phyloP scores from a whole-genome alignment of 1,140 invertebrate genomes.

The Chlorops oryzae region DNA sequence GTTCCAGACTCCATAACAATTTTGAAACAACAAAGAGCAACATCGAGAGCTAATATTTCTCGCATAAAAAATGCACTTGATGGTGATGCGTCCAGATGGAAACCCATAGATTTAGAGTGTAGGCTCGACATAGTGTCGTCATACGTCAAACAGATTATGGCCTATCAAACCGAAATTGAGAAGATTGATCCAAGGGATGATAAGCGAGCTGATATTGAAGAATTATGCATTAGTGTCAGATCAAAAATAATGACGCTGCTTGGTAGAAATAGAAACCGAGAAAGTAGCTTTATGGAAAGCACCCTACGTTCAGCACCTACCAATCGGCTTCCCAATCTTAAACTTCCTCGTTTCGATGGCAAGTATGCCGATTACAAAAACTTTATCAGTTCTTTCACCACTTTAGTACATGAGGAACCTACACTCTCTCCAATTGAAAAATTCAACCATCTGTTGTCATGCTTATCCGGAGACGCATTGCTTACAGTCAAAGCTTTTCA shows the following conservation, averaged over 20 bases:
- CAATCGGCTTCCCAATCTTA: conserved; percentile 5
- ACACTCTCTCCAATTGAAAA: conserved; percentile 10
- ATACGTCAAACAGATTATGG: background rate
- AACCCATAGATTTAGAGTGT: conserved; percentile 2
- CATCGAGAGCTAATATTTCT: background rate
- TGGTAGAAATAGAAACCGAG: background rate
- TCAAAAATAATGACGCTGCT: background rate
- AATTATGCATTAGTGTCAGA: background rate
- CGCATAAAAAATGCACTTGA: background rate
- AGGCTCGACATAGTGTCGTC: background rate
- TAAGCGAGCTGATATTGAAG: background rate
- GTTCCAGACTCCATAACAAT: no score
- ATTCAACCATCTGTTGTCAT: conserved; percentile 14
- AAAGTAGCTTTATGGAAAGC: no score
- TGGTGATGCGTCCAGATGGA: no score
- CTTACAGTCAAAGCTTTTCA: conserved; percentile 10
- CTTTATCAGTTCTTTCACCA: conserved; percentile 1
- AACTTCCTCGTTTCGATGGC: conserved; percentile 1
- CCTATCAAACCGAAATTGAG: background rate
- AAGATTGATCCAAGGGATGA: background rate
- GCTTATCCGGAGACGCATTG: no score
- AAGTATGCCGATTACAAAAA: conserved; percentile 8
- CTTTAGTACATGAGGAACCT: conserved; percentile 1
- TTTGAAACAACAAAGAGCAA: no score
- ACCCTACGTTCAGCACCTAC: background rate